Percentiles rank a stretch among this genome's conserved stretches.
These are phyloP conservation scores for Bathynomus jamesi DNA, from an alignment of 1,140 invertebrate species.

Conservation along the genomic window DNA sequence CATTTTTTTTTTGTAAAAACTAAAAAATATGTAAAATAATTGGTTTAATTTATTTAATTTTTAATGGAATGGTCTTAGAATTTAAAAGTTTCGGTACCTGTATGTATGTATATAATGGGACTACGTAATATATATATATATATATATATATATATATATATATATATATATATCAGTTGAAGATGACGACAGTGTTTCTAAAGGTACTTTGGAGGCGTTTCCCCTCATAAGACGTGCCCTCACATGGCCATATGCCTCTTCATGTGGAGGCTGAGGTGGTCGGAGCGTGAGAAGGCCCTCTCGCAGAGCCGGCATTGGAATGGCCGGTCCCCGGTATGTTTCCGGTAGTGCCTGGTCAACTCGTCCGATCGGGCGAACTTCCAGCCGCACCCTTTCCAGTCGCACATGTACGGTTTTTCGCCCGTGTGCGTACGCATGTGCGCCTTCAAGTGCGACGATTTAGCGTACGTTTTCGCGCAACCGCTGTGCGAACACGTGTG, in stretches of 20 bases:
- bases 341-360: conserved; percentile 56
- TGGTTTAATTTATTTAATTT: no score
- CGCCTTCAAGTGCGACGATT: conserved; percentile 62
- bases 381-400: conserved; percentile 73
- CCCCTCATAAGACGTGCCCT: no score
- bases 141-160: no score
- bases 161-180: no score
- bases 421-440: conserved; percentile 58
- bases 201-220: no score
- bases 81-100: no score
- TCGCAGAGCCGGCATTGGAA: conserved; percentile 56
- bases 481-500: conserved; percentile 57
- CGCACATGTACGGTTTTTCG: conserved; percentile 62
- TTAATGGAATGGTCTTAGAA: no score
- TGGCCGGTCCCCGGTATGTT: conserved; percentile 56
- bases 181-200: no score
- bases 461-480: conserved; percentile 61
- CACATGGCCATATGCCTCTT: conserved; percentile 49
- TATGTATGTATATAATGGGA: no score
- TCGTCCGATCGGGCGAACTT: conserved; percentile 83
- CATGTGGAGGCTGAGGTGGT: conserved; percentile 58
- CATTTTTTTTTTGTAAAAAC: no score
- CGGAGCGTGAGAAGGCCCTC: conserved; percentile 55
- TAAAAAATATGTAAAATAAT: no score
- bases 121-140: no score